phyloP scores from a whole-genome alignment of 92 coral and sea anemone genomes.

The Virgularia gustaviana region DNA sequence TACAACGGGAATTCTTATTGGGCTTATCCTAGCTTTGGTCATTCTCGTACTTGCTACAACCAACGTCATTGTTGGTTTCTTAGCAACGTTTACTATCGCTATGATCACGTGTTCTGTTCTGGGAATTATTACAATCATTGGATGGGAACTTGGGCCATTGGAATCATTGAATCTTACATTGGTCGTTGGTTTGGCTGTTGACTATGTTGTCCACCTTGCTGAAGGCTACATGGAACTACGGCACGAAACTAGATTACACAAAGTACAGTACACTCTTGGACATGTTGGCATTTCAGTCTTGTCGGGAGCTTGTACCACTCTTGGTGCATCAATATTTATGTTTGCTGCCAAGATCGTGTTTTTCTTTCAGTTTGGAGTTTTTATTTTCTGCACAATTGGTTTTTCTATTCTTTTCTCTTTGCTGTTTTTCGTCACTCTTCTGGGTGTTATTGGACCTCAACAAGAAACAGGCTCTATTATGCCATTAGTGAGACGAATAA shows the following conservation, averaged over 20 bases:
- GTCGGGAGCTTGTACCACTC: conserved; percentile 73
- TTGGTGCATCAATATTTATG: conserved; percentile 73
- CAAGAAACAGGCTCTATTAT: conserved; percentile 58
- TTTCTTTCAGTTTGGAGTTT: conserved; percentile 72
- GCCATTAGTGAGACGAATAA: conserved; percentile 2
- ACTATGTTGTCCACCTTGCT: conserved; percentile 75
- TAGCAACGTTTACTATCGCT: conserved; percentile 59
- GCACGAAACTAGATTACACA: conserved; percentile 36
- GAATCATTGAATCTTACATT: conserved; percentile 77
- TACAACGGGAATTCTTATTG: conserved; percentile 54
- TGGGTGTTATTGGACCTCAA: conserved; percentile 62
- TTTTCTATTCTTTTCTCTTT: conserved; percentile 60
- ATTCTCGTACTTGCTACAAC: conserved; percentile 61
- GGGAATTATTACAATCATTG: conserved; percentile 62
- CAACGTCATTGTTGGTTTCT: conserved; percentile 60
- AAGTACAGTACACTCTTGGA: conserved; percentile 59
- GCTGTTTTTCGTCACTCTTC: conserved; percentile 56
- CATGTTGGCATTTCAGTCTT: conserved; percentile 76
- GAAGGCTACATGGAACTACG: conserved; percentile 62
- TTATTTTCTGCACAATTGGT: conserved; percentile 76
- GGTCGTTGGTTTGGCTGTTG: conserved; percentile 77
- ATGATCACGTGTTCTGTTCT: conserved; percentile 62
- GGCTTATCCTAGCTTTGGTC: conserved; percentile 54
- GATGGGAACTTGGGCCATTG: conserved; percentile 73
- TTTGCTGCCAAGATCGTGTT: conserved; percentile 62